These are phyloP conservation scores for Neosilurus mollespiculum DNA, from an alignment of 2,797 vertebrate genomes.

Conservation along the genomic window DNA sequence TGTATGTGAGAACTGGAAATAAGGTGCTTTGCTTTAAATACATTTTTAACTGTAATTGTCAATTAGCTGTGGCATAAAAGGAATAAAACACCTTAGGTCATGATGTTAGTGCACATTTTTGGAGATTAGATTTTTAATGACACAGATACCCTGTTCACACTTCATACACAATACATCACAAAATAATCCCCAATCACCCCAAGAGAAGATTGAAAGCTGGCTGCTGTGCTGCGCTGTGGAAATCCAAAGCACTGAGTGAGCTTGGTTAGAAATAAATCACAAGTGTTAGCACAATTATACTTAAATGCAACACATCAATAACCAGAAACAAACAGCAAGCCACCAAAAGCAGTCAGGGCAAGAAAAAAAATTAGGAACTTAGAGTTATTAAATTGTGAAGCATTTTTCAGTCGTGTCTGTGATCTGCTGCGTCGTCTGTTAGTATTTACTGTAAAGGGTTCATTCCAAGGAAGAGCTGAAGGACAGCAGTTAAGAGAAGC, in stretches of 20 bases:
- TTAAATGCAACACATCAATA: conserved; percentile 35
- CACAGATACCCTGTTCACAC: conserved; percentile 8
- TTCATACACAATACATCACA: neutral
- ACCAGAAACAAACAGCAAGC: conserved; percentile 41
- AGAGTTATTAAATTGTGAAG: conserved; percentile 56
- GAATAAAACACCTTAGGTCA: neutral
- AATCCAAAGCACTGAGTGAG: conserved; percentile 60
- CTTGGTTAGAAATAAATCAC: conserved; percentile 64
- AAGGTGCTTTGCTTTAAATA: neutral
- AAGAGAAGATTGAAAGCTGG: conserved; percentile 6
- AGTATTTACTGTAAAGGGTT: conserved; percentile 64
- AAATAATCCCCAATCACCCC: neutral
- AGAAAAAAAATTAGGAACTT: neutral
- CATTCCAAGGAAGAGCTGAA: conserved; percentile 53
- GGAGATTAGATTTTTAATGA: neutral
- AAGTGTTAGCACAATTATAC: conserved; percentile 69
- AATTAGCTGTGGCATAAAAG: neutral
- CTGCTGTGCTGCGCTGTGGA: conserved; percentile 38
- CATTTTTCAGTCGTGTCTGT: conserved; percentile 51
- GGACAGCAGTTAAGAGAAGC: conserved; percentile 50
- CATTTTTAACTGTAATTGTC: neutral
- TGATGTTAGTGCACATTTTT: neutral
- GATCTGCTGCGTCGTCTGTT: conserved; percentile 61
- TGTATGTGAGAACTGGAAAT: neutral
- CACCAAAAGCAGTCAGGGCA: conserved; percentile 54